Conservation (phyloP, 2,113 vertebrate species). For the Dromas ardeola region DNA sequence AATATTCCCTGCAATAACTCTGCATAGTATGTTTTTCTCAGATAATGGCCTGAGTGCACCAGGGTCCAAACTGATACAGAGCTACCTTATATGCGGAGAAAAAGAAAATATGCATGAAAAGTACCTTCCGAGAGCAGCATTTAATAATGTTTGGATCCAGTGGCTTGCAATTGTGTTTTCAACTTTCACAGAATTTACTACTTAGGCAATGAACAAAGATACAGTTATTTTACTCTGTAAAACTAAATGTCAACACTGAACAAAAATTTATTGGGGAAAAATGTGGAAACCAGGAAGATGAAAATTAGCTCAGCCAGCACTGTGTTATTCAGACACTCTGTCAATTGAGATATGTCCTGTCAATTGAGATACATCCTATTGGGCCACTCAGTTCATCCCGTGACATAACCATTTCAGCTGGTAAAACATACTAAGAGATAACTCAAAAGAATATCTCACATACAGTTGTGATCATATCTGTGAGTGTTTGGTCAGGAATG, state of each 20-base stretch:
- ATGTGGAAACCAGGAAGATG: not conserved
- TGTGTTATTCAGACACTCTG: not conserved
- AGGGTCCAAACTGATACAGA: conserved; percentile 13
- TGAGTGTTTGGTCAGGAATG: not conserved
- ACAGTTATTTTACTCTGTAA: not conserved
- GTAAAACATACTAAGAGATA: not conserved
- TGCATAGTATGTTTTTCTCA: not conserved
- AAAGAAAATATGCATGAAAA: conserved; percentile 49
- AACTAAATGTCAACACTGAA: not conserved
- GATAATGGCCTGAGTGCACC: not conserved
- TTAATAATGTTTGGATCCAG: not conserved
- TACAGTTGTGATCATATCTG: not conserved
- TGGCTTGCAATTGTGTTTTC: not conserved
- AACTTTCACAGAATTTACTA: not conserved
- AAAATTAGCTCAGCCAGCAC: not conserved
- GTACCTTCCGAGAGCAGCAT: not conserved
- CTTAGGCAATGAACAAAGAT: not conserved
- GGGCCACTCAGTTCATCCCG: not conserved
- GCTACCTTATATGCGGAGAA: not conserved
- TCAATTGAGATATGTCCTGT: not conserved
- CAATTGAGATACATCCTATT: not conserved
- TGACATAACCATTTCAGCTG: not conserved
- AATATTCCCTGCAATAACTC: not conserved
- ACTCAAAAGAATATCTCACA: not conserved
- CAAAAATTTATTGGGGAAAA: not conserved